These are phyloP conservation scores for Micromys minutus DNA, from an alignment of 2,113 vertebrate species.

Conservation along the genomic window DNA sequence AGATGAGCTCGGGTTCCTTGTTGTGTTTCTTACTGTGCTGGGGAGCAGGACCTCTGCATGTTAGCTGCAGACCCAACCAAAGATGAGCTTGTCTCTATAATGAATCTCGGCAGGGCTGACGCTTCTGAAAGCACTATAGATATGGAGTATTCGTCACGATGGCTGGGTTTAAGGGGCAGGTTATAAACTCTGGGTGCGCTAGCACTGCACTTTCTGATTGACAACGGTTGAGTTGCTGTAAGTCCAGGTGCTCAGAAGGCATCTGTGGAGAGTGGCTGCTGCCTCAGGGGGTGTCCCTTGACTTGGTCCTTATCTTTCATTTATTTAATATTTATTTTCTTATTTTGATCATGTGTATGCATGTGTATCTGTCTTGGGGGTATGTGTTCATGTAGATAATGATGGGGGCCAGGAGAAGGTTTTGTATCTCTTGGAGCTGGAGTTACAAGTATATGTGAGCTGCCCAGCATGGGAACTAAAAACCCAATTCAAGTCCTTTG, in stretches of 20 bases:
- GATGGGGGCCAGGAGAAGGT: background rate
- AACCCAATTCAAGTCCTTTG: background rate
- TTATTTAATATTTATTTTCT: background rate
- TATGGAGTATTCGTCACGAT: background rate
- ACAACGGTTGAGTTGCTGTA: background rate
- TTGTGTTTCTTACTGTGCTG: background rate
- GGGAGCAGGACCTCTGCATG: background rate
- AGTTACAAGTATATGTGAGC: background rate
- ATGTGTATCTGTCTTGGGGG: background rate
- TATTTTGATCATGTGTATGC: background rate
- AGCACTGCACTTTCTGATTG: background rate
- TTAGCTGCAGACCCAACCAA: background rate
- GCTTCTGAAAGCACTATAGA: background rate
- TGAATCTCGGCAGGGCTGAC: background rate
- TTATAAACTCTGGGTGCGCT: background rate
- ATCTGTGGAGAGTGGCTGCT: background rate
- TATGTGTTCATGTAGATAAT: background rate
- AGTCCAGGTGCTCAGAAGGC: background rate
- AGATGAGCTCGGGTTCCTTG: background rate
- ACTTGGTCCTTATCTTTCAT: background rate
- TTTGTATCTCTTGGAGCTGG: background rate
- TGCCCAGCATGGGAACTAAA: background rate
- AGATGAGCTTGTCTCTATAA: constrained; percentile 20
- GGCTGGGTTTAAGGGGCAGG: background rate
- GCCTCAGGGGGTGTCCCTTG: background rate